These are phyloP conservation scores for Hypsopygia costalis DNA, from an alignment of 2,888 invertebrate genomes.

Conservation along the genomic window DNA sequence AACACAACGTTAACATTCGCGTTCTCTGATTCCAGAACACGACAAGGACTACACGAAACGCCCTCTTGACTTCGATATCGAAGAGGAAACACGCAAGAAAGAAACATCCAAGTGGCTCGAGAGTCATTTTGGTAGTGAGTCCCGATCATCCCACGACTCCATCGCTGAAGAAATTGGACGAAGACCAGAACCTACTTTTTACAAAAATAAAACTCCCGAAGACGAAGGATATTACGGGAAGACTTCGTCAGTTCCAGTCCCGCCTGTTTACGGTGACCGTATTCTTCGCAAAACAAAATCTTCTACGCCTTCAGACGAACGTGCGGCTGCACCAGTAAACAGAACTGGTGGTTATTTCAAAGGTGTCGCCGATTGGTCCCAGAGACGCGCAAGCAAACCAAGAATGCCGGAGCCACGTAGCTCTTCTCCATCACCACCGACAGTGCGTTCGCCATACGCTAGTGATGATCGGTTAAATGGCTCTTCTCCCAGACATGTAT, in stretches of 20 bases:
- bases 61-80: slow-evolving; percentile 91
- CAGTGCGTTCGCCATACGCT: slow-evolving; percentile 63
- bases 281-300: slow-evolving; percentile 76
- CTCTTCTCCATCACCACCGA: slow-evolving; percentile 66
- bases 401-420: slow-evolving; percentile 74
- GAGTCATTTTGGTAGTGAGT: slow-evolving; percentile 94
- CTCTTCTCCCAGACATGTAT: slow-evolving; percentile 63
- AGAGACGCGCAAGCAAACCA: slow-evolving; percentile 79
- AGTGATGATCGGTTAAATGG: slow-evolving; percentile 62
- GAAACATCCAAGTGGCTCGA: slow-evolving; percentile 96
- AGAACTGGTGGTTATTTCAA: slow-evolving; percentile 82
- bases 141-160: slow-evolving; percentile 87
- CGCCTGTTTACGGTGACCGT: slow-evolving; percentile 65
- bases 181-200: slow-evolving; percentile 84
- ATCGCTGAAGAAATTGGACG: slow-evolving; percentile 83
- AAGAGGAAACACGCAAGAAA: slow-evolving; percentile 93
- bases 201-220: slow-evolving; percentile 82
- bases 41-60: slow-evolving; percentile 89
- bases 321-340: slow-evolving; percentile 57
- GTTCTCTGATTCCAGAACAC: slow-evolving; percentile 80
- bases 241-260: slow-evolving; percentile 63
- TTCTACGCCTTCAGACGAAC: slow-evolving; percentile 76
- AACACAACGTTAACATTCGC: slow-evolving; percentile 28
- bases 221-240: slow-evolving; percentile 74
- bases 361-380: slow-evolving; percentile 90